Evolutionary conservation across 2,113 vertebrate species (phyloP), one percentile per base, ranked within the genome.

Genomic region (Campylomormyrus numenius): DNA sequence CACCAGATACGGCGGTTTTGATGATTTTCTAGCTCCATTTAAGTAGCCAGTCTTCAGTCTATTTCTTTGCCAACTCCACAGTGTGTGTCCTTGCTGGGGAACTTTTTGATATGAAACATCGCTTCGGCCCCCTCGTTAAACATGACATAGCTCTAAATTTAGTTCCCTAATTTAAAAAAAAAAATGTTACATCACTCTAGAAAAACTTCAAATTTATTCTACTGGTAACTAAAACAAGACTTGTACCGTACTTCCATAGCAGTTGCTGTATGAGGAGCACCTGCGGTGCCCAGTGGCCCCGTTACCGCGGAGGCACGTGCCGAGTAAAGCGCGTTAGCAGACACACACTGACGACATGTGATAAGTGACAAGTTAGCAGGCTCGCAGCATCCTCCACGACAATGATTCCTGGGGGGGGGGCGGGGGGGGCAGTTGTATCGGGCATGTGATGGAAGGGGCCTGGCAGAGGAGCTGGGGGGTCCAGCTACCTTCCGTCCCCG

Each of bases 391-490:
- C 56, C 87, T n/a, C 19, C 10, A 77, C 5, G 17, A 53, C 66
- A 35, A 17, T 70, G 8, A 21, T 31, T 83, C 94, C 93, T 94
- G 8, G 48, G 2, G 48, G 10, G 11, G 49, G 49, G 48, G 48
- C 11, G 53, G 17, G 95, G 96, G 94, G 95, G 94, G 96, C 0
- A 94, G 93, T 48, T 24, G 27, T 70, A 17, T 50, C 24, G 8
- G 74, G 66, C n/a, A 35, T 5, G 11, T 15, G 13, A 53, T 83
- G 19, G 35, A 52, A n/a, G 88, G 31, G 70, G 27, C 31, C 53
- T 83, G 88, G 49, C 70, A 89, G 19, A 95, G 96, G 95, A 95
- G 95, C 96, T 94, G 96, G 95, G 96, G 96, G 97, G 97, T 91
- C 92, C 88, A 89, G 91, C 90, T 93, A 92, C 92, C 93, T 91